Conservation (phyloP, 2,888 invertebrate species). For the Anthoptus insignis region DNA sequence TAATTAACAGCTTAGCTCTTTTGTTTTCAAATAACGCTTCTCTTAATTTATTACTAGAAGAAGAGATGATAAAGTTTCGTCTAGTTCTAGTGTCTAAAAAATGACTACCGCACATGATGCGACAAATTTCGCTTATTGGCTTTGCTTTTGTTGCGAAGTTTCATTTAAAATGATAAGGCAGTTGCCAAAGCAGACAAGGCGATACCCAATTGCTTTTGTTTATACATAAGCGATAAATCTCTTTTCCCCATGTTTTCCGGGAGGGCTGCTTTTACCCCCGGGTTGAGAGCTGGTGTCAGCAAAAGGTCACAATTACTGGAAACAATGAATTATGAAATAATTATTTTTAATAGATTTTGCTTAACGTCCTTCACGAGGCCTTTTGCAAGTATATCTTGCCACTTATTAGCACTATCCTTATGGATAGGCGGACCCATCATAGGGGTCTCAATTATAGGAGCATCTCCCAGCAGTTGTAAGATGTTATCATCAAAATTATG, state of each 20-base stretch:
- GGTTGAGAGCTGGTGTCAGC: constrained; percentile 10
- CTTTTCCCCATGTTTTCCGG: not conserved
- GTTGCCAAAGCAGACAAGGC: not conserved
- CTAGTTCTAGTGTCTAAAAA: constrained; percentile 6
- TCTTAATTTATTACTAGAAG: not conserved
- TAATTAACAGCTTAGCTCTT: constrained; percentile 8
- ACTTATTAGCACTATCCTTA: constrained; percentile 14
- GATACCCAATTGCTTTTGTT: not conserved
- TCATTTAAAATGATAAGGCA: not conserved
- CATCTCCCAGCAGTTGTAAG: constrained; percentile 8
- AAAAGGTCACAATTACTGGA: constrained; percentile 14
- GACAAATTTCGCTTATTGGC: constrained; percentile 16
- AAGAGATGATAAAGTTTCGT: constrained; percentile 3
- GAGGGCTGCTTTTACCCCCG: constrained; percentile 3
- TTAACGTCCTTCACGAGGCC: constrained; percentile 10
- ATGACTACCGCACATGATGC: constrained; percentile 14
- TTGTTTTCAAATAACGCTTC: not conserved
- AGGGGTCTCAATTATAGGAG: not conserved
- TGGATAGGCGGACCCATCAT: constrained; percentile 8
- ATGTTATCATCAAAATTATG: constrained; percentile 1
- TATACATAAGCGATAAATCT: not conserved
- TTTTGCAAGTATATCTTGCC: constrained; percentile 8
- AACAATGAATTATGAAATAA: not conserved
- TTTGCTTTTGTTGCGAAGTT: not conserved
- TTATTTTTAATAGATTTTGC: too few species aligned